A percentile compares a stretch with the other conserved stretches of the same genome.
These are phyloP conservation scores for Dryocosmus kuriphilus DNA, from an alignment of 2,888 invertebrate species.

Conservation along the genomic window DNA sequence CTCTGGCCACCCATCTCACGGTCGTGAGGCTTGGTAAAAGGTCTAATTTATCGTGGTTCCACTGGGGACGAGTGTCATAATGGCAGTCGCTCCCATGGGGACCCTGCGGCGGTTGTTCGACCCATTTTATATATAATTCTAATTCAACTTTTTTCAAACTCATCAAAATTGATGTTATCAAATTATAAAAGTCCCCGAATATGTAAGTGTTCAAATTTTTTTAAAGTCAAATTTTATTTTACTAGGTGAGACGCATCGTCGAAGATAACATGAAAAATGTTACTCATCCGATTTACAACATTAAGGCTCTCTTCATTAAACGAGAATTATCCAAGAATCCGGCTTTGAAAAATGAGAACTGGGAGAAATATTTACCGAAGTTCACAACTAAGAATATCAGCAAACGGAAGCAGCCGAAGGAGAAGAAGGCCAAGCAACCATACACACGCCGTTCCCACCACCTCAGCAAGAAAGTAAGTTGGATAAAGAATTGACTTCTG, in stretches of 20 bases:
- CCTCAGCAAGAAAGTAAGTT: conserved; percentile 94
- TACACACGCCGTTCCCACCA: conserved; percentile 99
- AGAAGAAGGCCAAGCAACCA: conserved; percentile 92
- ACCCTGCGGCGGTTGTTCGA: too few relatives aligned
- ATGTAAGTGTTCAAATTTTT: neutral
- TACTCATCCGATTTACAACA: conserved; percentile 96
- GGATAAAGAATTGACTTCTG: conserved; percentile 94
- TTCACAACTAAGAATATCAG: conserved; percentile 93
- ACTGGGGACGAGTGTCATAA: too few relatives aligned
- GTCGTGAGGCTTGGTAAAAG: too few relatives aligned
- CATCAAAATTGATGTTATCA: too few relatives aligned
- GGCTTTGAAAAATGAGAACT: conserved; percentile 93
- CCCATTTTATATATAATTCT: too few relatives aligned
- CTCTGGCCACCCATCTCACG: too few relatives aligned
- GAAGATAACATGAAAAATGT: conserved; percentile 99
- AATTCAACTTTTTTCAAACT: too few relatives aligned
- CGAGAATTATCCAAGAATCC: conserved; percentile 96
- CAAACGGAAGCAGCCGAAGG: conserved; percentile 92
- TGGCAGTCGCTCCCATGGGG: too few relatives aligned
- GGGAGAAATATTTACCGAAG: conserved; percentile 97
- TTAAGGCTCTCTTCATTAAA: conserved; percentile 98
- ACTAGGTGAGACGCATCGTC: conserved; percentile 89
- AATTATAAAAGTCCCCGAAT: too few relatives aligned
- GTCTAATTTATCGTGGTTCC: too few relatives aligned
- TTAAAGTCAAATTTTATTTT: neutral